Base-by-base conservation (phyloP, 2,888 invertebrate genomes). In the Chrysodeixis includens region DNA sequence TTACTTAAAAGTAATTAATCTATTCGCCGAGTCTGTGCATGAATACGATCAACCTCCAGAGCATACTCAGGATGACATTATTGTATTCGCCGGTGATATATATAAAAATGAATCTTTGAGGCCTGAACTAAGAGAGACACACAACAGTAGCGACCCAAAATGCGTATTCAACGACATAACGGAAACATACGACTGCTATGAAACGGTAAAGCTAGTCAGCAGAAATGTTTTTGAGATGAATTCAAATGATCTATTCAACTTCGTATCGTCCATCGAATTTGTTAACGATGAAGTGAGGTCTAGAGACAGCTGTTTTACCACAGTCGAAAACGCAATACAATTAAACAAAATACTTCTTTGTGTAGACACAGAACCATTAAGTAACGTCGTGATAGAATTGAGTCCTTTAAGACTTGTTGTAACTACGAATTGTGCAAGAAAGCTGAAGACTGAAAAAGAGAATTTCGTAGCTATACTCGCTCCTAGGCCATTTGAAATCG, bases 391-490 rank as follows among this genome's bases (percentile, higher is more conserved):
- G 0, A 5, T 76, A 1, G 44, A 46, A 6, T 49, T 72, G 18
- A 14, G 30, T 0, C 32, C 57, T 7, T 56, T 81, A 30, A 54
- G 30, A 51, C 20, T 62, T n/a, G 20, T 49, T 51, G 10, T 20
- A 14, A 59, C 9, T 6, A 18, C 3, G 0, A 3, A 54, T 12
- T 75, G 74, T n/a, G 5, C 6, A 14, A 0, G 8, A 2, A 20
- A 12, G 7, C 26, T 59, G 1, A 12, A 61, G 18, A n/a, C 5
- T 0, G 58, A 26, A 14, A 32, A 61, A 12, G 10, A 64, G 12
- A 64, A 59, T 22, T 22, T 69, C 16, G 18, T 80, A 3, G 75
- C 80, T n/a, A 51, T 80, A 0, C 7, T 80, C 20, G 55, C 77
- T 0, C 58, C 80, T 14, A 16, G 16, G 40, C 77, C 74, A n/a